Evolutionary conservation across 2,113 vertebrate species (phyloP).

Genomic region (Lanius collurio): DNA sequence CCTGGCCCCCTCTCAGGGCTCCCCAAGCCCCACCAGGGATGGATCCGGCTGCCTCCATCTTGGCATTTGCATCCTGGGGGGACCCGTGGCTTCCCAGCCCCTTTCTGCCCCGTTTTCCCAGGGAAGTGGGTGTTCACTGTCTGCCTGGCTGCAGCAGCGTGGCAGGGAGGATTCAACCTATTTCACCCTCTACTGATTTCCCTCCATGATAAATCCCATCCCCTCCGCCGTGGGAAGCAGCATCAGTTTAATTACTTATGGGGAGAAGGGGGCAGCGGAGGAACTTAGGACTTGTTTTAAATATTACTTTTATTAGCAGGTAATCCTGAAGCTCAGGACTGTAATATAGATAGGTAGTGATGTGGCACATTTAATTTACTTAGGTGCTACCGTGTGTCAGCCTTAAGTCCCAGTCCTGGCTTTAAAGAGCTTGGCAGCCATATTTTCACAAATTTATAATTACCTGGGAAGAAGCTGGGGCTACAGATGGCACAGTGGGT

Average conservation of each 20-base stretch:
- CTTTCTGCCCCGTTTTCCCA: not conserved
- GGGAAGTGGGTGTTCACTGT: not conserved
- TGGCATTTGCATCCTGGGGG: not conserved
- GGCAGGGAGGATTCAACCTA: not conserved
- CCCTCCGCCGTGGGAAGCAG: not conserved
- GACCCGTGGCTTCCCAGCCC: not conserved
- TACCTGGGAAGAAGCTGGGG: not conserved
- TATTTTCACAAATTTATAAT: conserved; percentile 11
- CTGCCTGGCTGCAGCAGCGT: not conserved
- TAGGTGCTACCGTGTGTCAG: conserved; percentile 12
- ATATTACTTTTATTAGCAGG: conserved; percentile 55
- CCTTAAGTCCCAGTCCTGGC: not conserved
- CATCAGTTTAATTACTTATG: conserved; percentile 14
- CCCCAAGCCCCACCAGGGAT: not conserved
- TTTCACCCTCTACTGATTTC: not conserved
- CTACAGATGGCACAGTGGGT: not conserved
- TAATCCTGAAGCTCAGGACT: conserved; percentile 55
- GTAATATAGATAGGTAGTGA: conserved; percentile 41
- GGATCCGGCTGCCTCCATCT: not conserved
- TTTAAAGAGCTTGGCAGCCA: not conserved
- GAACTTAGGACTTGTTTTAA: conserved; percentile 31
- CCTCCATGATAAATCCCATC: not conserved
- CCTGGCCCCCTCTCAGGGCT: not conserved
- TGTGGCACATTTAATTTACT: conserved; percentile 47
- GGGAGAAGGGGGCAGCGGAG: not conserved